Evolutionary conservation across 2,113 vertebrate species (phyloP), one percentile per base, ranked within the genome.

Genomic region (Paratilapia polleni): DNA sequence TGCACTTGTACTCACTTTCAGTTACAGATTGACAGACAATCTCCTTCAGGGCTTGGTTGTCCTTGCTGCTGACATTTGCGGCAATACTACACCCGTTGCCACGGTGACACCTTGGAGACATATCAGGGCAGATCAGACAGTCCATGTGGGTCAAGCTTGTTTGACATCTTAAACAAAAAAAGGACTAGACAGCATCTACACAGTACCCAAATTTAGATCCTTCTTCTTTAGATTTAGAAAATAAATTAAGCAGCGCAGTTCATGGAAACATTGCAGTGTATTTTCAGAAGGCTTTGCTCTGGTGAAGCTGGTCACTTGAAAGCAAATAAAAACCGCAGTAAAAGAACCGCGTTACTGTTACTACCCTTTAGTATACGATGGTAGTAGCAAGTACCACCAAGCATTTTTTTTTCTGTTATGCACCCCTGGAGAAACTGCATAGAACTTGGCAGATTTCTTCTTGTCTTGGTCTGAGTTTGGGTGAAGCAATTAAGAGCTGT

Each of bases 81-180:
- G 87, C 87, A 79, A 81, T 89, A 24, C 87, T 85, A 87, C 80
- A 83, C 80, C 84, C 38, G 84, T 92, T 88, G 78, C 91, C 64
- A 82, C 17, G 73, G 89, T 52, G 80, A 94, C 91, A 89, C 88
- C 88, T 91, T 77, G 79, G 87, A 89, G 83, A 90, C 77, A 47
- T 83, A 76, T 82, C 22, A 13, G 60, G 81, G 34, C 13, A 7
- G 73, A 81, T 89, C 74, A 85, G 76, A 87, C 81, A 28, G 81
- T 80, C 79, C 36, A 89, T 93, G 86, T 91, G 89, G 89, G 91
- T 92, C 90, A 86, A 74, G 59, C 80, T 58, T 57, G 76, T 89
- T 87, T 77, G 81, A 83, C 60, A 76, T 86, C 41, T 14, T 56
- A 58, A 84, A 84, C 17, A 78, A 26, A 75, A n/a, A 59, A 62